Evolutionary conservation across 2,113 vertebrate genomes (phyloP).

Genomic region (Ophthalmotilapia sp.): DNA sequence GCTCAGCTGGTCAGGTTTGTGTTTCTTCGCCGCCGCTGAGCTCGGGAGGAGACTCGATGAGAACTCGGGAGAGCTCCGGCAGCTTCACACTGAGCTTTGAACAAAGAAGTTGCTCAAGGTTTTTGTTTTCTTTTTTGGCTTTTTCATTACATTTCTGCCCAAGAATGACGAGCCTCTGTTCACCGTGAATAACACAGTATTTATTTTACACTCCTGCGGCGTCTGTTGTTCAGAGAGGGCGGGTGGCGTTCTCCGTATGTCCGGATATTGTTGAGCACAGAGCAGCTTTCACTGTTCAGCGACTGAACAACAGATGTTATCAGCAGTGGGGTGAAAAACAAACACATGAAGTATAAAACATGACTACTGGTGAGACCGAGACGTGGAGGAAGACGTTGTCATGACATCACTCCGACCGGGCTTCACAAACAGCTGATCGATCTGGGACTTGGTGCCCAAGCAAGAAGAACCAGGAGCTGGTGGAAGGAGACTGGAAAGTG

Average conservation of each 20-base stretch:
- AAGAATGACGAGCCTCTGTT: background rate
- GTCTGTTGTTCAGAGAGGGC: background rate
- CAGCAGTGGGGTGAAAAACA: background rate
- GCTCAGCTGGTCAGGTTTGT: background rate
- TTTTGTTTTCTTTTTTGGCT: background rate
- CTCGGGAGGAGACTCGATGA: background rate
- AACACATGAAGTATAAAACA: background rate
- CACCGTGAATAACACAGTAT: background rate
- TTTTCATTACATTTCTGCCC: background rate
- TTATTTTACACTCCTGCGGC: background rate
- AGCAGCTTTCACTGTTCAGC: background rate
- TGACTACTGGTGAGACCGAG: background rate
- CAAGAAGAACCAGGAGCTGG: background rate
- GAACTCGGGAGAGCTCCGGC: background rate
- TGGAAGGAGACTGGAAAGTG: background rate
- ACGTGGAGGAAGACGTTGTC: accelerated
- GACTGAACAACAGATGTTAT: slow-evolving; percentile 2
- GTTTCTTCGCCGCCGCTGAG: background rate
- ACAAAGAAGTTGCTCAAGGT: slow-evolving; percentile 18
- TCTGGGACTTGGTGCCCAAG: background rate
- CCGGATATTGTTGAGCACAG: background rate
- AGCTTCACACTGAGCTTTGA: background rate
- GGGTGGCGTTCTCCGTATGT: background rate
- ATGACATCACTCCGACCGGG: accelerated
- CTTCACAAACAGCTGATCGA: background rate